Evolutionary conservation across 2,888 invertebrate genomes (phyloP).

Genomic region (Pinctada fucata): DNA sequence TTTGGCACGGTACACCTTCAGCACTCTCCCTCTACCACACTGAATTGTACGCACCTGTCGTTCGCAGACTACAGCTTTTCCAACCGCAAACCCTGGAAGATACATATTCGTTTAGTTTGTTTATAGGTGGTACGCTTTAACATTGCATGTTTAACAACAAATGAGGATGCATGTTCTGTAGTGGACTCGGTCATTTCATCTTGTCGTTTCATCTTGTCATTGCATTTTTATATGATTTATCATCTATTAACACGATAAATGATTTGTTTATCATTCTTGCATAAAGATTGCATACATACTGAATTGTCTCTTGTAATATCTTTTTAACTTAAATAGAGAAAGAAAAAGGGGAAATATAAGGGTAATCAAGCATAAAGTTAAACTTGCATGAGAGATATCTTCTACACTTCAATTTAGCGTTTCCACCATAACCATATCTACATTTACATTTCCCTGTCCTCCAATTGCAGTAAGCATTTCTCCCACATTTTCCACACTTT

Average conservation of each 20-base stretch:
- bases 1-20: conserved; percentile 5
- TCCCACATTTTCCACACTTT: conserved; percentile 6
- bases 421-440: conserved; percentile 1
- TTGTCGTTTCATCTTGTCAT: too few relatives aligned
- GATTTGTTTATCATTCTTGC: background rate
- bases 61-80: conserved; percentile 1
- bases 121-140: background rate
- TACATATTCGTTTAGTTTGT: background rate
- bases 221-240: too few relatives aligned
- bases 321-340: too few relatives aligned
- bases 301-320: too few relatives aligned
- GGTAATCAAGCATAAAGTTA: background rate
- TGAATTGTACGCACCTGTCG: background rate
- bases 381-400: background rate
- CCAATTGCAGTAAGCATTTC: conserved; percentile 9
- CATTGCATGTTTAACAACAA: background rate
- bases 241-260: background rate
- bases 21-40: background rate
- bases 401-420: background rate
- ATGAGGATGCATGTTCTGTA: too few relatives aligned
- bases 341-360: too few relatives aligned
- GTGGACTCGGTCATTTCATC: too few relatives aligned
- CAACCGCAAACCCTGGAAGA: conserved; percentile 17
- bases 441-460: conserved; percentile 6
- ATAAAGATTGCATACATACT: background rate